Conservation (phyloP, 35 echinoderm and acorn worm genomes). For the Heliocidaris tuberculata region DNA sequence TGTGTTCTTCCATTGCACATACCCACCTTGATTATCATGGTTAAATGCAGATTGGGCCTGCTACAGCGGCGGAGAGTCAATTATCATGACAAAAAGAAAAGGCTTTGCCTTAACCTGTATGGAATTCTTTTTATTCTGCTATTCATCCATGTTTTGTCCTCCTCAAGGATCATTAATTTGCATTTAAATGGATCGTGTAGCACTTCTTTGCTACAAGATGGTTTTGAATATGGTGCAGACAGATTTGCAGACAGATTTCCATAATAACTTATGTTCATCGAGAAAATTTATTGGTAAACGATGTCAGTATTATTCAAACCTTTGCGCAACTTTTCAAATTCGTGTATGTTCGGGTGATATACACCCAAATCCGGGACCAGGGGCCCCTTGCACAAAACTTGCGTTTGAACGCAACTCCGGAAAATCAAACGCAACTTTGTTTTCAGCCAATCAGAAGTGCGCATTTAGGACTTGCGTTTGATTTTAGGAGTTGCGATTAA, state of each 20-base stretch:
- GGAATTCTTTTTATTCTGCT: background rate
- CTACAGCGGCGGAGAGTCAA: background rate
- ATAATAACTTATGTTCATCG: background rate
- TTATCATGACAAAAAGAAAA: slow-evolving; percentile 10
- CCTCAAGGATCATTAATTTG: background rate
- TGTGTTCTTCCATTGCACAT: too few relatives aligned
- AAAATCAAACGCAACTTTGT: too few relatives aligned
- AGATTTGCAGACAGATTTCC: background rate
- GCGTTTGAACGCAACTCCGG: too few relatives aligned
- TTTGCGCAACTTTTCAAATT: slow-evolving; percentile 18
- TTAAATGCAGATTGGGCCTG: too few relatives aligned
- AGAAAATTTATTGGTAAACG: slow-evolving; percentile 6
- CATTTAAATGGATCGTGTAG: too few relatives aligned
- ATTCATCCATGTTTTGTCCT: background rate
- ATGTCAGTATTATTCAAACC: slow-evolving; percentile 4
- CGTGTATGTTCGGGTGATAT: background rate
- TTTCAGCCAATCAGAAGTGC: too few relatives aligned
- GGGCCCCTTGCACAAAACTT: too few relatives aligned
- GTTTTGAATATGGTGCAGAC: background rate
- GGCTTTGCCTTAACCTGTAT: background rate
- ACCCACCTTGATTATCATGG: too few relatives aligned
- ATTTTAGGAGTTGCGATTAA: too few relatives aligned
- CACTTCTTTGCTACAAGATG: background rate
- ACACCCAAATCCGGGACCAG: slow-evolving; percentile 1
- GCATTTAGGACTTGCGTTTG: too few relatives aligned